Conservation (phyloP, 2,888 invertebrate species). For the Malthinus seriepunctatus region DNA sequence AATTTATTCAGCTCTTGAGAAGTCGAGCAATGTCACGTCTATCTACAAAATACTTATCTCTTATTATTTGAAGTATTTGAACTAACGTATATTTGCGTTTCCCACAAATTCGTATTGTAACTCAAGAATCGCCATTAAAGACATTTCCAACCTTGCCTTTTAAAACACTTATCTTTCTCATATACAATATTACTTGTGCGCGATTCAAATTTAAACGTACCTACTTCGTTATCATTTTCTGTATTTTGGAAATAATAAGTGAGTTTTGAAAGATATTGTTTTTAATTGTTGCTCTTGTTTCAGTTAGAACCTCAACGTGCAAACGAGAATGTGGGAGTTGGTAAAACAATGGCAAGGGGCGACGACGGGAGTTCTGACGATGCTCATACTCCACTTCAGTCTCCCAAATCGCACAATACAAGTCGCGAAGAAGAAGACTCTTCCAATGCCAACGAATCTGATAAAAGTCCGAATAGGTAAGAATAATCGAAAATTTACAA, state of each 20-base stretch:
- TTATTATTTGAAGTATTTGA: too few species aligned
- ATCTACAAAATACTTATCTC: too few species aligned
- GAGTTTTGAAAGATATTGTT: too few species aligned
- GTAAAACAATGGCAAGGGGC: constrained; percentile 33
- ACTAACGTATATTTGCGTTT: too few species aligned
- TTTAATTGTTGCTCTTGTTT: constrained; percentile 31
- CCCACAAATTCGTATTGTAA: too few species aligned
- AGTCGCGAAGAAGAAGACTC: constrained; percentile 69
- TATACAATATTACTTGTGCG: too few species aligned
- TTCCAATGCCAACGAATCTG: constrained; percentile 69
- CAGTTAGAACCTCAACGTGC: constrained; percentile 45
- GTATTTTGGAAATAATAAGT: too few species aligned
- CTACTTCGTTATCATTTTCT: too few species aligned
- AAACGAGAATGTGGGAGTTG: constrained; percentile 32
- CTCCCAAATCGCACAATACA: constrained; percentile 62
- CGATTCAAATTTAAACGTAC: too few species aligned
- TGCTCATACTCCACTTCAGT: constrained; percentile 51
- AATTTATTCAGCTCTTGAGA: too few species aligned
- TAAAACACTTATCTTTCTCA: not conserved
- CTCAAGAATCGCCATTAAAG: not conserved
- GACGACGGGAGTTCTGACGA: constrained; percentile 52
- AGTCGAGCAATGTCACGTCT: too few species aligned
- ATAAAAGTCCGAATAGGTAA: constrained; percentile 73
- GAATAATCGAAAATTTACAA: not conserved
- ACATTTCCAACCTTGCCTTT: not conserved